Evolutionary conservation across 1,140 invertebrate species (phyloP).

Genomic region (Platorchestia sp.): DNA sequence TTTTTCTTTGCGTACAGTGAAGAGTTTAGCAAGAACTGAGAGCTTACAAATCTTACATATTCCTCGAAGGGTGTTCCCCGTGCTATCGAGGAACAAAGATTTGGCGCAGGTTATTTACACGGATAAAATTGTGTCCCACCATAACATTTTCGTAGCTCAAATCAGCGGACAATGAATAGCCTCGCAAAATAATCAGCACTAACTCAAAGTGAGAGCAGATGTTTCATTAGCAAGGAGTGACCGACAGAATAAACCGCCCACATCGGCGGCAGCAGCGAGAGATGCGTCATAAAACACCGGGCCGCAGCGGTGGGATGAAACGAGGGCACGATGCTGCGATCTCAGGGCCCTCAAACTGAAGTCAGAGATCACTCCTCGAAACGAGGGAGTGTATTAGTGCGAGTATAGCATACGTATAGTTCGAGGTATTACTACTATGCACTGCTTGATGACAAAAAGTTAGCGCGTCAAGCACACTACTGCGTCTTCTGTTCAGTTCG

Average conservation of each 20-base stretch:
- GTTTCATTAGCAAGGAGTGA: background rate
- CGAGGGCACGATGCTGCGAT: background rate
- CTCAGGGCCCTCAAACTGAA: background rate
- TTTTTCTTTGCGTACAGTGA: background rate
- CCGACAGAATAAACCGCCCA: background rate
- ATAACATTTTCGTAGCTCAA: background rate
- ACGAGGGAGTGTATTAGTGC: background rate
- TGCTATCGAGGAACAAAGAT: background rate
- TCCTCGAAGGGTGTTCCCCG: background rate
- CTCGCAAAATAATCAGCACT: background rate
- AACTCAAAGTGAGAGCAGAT: background rate
- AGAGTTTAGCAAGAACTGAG: background rate
- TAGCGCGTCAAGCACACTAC: background rate
- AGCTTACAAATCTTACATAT: background rate
- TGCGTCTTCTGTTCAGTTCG: background rate
- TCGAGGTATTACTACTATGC: background rate
- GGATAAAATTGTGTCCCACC: background rate
- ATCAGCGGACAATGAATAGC: background rate
- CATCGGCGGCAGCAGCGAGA: background rate
- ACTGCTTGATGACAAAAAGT: background rate
- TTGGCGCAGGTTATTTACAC: background rate
- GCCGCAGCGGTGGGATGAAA: background rate
- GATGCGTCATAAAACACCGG: background rate
- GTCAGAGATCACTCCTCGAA: background rate
- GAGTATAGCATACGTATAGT: background rate